phyloP scores from a whole-genome alignment of 2,113 vertebrate genomes.

The Chionomys nivalis region DNA sequence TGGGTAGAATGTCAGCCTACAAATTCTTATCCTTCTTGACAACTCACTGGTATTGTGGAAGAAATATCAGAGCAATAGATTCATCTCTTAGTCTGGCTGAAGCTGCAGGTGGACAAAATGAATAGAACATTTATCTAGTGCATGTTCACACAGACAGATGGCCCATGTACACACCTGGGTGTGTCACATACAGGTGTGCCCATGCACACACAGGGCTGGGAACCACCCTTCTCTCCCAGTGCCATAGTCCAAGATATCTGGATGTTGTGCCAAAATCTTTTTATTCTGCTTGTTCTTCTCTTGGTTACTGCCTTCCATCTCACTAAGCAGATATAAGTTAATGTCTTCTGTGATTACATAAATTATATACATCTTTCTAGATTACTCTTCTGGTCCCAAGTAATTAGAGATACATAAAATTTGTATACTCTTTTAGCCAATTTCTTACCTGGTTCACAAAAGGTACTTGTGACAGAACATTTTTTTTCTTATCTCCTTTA shows the following conservation, averaged over 20 bases:
- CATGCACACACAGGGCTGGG: not conserved
- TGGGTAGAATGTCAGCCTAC: constrained; percentile 19
- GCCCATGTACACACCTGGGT: not conserved
- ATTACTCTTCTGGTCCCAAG: not conserved
- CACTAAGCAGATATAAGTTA: not conserved
- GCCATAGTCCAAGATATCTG: not conserved
- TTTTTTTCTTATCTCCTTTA: constrained; percentile 5
- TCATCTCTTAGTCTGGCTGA: constrained; percentile 45
- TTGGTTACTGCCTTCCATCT: not conserved
- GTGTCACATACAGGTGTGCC: not conserved
- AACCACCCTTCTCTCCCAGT: not conserved
- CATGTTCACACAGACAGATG: not conserved
- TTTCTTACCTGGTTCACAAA: constrained; percentile 33
- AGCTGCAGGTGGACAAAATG: not conserved
- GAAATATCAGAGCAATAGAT: constrained; percentile 36
- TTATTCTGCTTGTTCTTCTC: not conserved
- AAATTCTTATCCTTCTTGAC: constrained; percentile 59
- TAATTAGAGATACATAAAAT: constrained; percentile 34
- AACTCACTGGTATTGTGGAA: constrained; percentile 20
- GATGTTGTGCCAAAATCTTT: not conserved
- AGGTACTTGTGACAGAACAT: not conserved
- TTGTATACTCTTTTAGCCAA: constrained; percentile 17
- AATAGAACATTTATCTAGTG: not conserved
- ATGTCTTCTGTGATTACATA: constrained; percentile 9
- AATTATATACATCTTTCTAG: constrained; percentile 16